Base-by-base conservation (phyloP, 2,797 vertebrate species). In the Cetoscarus ocellatus region DNA sequence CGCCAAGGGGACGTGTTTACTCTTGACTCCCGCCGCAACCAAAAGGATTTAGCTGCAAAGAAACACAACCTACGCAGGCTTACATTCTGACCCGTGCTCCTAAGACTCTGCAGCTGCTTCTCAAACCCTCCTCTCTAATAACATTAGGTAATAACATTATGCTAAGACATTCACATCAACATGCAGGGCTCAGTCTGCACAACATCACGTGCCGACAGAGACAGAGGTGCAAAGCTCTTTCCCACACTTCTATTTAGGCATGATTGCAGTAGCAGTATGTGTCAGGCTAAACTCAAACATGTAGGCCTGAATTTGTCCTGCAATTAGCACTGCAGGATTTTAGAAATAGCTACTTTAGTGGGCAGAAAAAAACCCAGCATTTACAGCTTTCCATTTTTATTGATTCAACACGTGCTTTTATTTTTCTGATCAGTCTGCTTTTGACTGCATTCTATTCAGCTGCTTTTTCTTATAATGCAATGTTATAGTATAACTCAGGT, bases 31-130 rank as follows among this genome's bases (percentile, higher is more conserved):
- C 36, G 42, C 67, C 10, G 13, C 63, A 63, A 64, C 66, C 49
- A 15, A 69, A 68, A 58, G 73, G 80, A 86, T 91, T 90, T 87
- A 88, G 19, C 58, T 3, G 70, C 52, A 68, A 82, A 78, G 70
- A 80, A 75, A 73, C 80, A 60, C 61, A 77, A 82, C 80, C 84
- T 77, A 49, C 67, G 61, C 11, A 1, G 73, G 66, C 61, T 79
- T 73, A 78, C 61, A 75, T 70, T 66, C 64, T 75, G 73, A 86
- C 77, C 73, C 77, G 60, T n/a, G 6, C 59, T 76, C 73, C 1
- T 0, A 66, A 68, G 70, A 73, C 45, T 15, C 69, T 12, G 69
- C 61, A 15, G 47, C 34, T 1, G 43, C 62, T 7, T 35, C 63
- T 65, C 39, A 60, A 70, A 53, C 34, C 65, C 48, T 50, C 55